Base-by-base conservation (phyloP, 2,797 vertebrate genomes). In the Sciurus vulgaris region DNA sequence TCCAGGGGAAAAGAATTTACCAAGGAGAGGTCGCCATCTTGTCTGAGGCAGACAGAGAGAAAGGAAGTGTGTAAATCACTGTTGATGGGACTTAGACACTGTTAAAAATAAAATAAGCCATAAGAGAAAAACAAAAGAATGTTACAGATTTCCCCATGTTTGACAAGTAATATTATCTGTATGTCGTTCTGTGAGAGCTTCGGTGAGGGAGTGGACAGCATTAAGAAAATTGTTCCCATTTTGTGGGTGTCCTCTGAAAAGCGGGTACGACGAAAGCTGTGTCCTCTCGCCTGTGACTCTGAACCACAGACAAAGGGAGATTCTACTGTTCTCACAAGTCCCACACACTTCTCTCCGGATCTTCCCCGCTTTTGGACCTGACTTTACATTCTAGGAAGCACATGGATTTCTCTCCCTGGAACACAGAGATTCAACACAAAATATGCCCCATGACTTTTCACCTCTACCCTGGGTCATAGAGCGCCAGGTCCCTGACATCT, bases 361-460 rank as follows among this genome's bases (percentile, higher is more conserved):
- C 5, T n/a, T 35, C 26, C 3, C 3, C 35, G 26, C 28, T 20
- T 4, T 0, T 7, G 15, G 1, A 1, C 49, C 3, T 7, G 13
- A 8, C 11, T 35, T 7, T 11, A 3, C 7, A 15, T 22, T 30
- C 72, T 4, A 11, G 65, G 7, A 18, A n/a, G 35, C 65, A 33
- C 0, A 11, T 4, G 1, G 17, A 9, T 26, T 35, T 20, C 74
- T n/a, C n/a, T 1, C 63, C 1, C 0, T n/a, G 44, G 49, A 49
- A 54, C 22, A 20, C 17, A 2, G 81, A 35, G n/a, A 2, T 33
- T 59, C 61, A 20, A 20, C 3, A 8, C 15, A 33, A 65, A 30
- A 38, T 1, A 14, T 5, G 14, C 24, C 41, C 28, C 1, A 2
- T 22, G 22, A 73, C 22, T 41, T 70, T 61, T 61, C 35, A 14